These are phyloP conservation scores for Idaea dimidiata DNA, from an alignment of 2,888 invertebrate species.

Conservation along the genomic window DNA sequence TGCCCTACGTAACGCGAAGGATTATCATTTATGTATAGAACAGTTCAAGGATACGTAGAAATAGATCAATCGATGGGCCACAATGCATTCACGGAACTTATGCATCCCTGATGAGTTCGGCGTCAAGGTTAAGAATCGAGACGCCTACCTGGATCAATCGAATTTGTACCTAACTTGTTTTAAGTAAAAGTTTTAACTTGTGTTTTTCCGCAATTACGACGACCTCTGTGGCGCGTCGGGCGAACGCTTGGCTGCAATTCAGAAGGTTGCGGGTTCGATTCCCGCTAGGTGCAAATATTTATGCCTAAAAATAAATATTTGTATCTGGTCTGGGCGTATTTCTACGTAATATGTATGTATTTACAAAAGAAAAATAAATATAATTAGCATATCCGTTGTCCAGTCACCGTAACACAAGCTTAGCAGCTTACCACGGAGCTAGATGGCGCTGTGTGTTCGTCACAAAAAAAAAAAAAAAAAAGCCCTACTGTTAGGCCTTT, in stretches of 20 bases:
- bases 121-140: slow-evolving; percentile 17
- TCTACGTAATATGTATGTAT: not conserved
- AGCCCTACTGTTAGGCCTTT: no score
- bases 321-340: no score
- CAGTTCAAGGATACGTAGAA: slow-evolving; percentile 31
- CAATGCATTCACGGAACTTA: slow-evolving; percentile 51
- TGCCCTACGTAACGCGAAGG: not conserved
- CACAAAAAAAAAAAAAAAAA: no score
- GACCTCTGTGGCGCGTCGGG: no score
- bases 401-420: not conserved
- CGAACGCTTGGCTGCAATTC: no score
- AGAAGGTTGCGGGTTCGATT: no score
- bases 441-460: not conserved
- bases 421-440: not conserved
- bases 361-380: not conserved
- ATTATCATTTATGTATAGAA: slow-evolving; percentile 18
- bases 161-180: no score
- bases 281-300: no score
- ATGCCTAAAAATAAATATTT: no score
- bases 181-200: no score
- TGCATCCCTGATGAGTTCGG: slow-evolving; percentile 46
- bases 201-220: no score
- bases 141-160: no score
- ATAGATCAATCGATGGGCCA: slow-evolving; percentile 48
- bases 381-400: not conserved